phyloP scores from a whole-genome alignment of 2,888 invertebrate species.

The Frankliniella intonsa region DNA sequence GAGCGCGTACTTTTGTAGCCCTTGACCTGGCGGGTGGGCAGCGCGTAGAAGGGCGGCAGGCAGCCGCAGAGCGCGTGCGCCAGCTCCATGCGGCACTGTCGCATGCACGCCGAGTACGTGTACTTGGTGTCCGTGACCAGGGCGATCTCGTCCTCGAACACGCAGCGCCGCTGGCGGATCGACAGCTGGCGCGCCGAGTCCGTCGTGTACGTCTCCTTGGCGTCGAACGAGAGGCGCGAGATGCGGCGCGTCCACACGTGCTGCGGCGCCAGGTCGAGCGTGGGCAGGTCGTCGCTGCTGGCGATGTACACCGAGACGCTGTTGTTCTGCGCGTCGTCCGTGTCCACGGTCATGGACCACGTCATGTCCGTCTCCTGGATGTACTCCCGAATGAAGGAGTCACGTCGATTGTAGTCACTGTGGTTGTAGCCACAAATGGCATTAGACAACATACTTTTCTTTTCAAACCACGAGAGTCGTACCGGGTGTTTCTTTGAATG shows the following conservation, averaged over 20 bases:
- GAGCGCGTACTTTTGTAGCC: neutral
- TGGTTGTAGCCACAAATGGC: neutral
- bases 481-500: too few species aligned
- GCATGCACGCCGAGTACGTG: conserved; percentile 66
- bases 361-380: conserved; percentile 64
- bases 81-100: conserved; percentile 66
- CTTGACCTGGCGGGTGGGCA: neutral
- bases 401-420: conserved; percentile 30
- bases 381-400: conserved; percentile 44
- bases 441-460: too few species aligned
- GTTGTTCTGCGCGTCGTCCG: conserved; percentile 41
- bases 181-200: conserved; percentile 65
- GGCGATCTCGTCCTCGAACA: conserved; percentile 63
- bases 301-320: conserved; percentile 55
- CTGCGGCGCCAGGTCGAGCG: conserved; percentile 63
- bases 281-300: conserved; percentile 65
- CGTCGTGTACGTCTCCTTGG: conserved; percentile 73
- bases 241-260: conserved; percentile 63
- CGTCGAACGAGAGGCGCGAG: conserved; percentile 60
- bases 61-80: conserved; percentile 62
- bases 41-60: conserved; percentile 62
- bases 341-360: conserved; percentile 59
- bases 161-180: conserved; percentile 65
- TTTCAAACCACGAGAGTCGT: too few species aligned
- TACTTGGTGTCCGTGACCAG: conserved; percentile 59